Percentiles rank a stretch among this genome's conserved stretches.
Evolutionary conservation across 92 coral and sea anemone species (phyloP).

Genomic region (Parazoanthus swiftii): DNA sequence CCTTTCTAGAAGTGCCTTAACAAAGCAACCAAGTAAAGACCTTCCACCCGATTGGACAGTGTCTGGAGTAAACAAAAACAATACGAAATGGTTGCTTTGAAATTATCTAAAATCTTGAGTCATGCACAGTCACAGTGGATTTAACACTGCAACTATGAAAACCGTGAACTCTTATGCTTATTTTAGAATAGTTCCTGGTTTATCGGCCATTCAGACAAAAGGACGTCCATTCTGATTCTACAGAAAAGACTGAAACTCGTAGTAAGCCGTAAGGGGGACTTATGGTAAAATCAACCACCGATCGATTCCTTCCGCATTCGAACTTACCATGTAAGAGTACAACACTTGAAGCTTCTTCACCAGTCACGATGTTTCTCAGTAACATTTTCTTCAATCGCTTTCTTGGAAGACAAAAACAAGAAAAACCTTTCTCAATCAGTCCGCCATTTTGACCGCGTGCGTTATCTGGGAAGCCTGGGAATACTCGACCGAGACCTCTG

Average conservation of each 20-base stretch:
- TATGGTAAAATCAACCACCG: too few species aligned
- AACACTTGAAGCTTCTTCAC: constrained; percentile 78
- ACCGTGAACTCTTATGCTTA: too few species aligned
- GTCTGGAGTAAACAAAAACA: constrained; percentile 42
- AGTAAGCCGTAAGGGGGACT: too few species aligned
- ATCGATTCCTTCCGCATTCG: not conserved
- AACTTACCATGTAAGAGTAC: constrained; percentile 78
- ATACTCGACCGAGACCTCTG: not conserved
- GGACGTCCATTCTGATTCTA: too few species aligned
- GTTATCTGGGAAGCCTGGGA: constrained; percentile 7
- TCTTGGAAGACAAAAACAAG: not conserved
- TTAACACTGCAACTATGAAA: too few species aligned
- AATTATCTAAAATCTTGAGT: not conserved
- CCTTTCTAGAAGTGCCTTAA: constrained; percentile 69
- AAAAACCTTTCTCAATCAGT: not conserved
- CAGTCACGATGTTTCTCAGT: constrained; percentile 65
- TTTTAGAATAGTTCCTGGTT: too few species aligned
- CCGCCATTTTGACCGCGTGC: constrained; percentile 57
- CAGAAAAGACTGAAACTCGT: too few species aligned
- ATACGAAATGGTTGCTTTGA: not conserved
- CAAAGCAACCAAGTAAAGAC: constrained; percentile 60
- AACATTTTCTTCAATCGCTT: constrained; percentile 49
- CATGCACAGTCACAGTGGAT: too few species aligned
- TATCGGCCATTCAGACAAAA: too few species aligned
- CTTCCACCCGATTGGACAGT: constrained; percentile 55